Base-by-base conservation (phyloP, 2,797 vertebrate species). In the Capromys pilorides region DNA sequence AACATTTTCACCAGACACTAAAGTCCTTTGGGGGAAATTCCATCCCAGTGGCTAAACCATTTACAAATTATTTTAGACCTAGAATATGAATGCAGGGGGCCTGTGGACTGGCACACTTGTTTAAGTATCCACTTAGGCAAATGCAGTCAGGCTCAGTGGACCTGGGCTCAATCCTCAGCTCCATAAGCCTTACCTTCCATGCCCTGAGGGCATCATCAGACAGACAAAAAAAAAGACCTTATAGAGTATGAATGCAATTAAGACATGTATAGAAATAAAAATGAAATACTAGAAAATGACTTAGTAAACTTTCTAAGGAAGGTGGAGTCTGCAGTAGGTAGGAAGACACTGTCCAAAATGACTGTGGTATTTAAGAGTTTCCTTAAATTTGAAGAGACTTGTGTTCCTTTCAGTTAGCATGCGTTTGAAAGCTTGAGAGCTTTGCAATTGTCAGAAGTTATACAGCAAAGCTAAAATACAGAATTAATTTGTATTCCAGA, bases 401-500 rank as follows among this genome's bases (percentile, higher is more conserved):
- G 73, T 64, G 9, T 31, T 75, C 31, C 18, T 89, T 59, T 75
- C 66, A 90, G 41, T 49, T 88, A 92, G 64, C 8, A 0, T 28
- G 78, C 57, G 16, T 88, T 36, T 94, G 71, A 83, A 87, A 88
- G 41, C 36, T 80, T 49, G 49, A 88, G 39, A 88, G 54, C 59
- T 69, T 51, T 92, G 90, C 59, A 81, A 80, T 95, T 85, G 59
- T 96, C 83, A 66, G 83, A 95, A 77, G 61, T 88, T 82, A 89
- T 75, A 75, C 0, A 18, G 39, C 69, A 94, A 95, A 78, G 57
- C 86, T 67, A 67, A 94, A 94, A 96, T 57, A 87, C 54, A 96
- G 54, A 92, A 95, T 89, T 91, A 91, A 89, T 91, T 85, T 95
- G 92, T 96, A 59, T 93, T 85, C 77, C 61, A 87, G 86, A 93